Conservation (phyloP, 2,888 invertebrate species). For the Agonum fuliginosum region DNA sequence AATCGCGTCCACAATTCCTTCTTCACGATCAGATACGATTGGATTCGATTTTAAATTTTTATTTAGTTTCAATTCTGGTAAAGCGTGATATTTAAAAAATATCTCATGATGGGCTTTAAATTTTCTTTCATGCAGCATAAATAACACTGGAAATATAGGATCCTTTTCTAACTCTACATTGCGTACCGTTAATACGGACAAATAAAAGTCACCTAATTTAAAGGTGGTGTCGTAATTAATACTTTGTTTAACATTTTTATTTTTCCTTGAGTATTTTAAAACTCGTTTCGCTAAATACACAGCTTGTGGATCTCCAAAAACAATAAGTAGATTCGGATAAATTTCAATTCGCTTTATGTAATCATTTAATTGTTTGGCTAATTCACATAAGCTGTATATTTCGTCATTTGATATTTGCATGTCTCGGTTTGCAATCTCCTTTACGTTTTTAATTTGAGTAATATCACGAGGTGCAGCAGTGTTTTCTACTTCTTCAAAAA, state of each 20-base stretch:
- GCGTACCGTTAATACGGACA: background rate
- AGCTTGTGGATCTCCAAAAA: slow-evolving; percentile 1
- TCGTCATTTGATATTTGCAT: background rate
- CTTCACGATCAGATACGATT: background rate
- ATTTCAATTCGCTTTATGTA: background rate
- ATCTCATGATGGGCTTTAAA: background rate
- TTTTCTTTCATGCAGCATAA: background rate
- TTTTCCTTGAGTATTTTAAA: background rate
- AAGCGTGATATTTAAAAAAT: background rate
- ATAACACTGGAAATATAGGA: background rate
- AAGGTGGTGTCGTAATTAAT: background rate
- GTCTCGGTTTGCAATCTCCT: too few relatives aligned
- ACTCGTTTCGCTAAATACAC: background rate
- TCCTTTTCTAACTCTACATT: background rate
- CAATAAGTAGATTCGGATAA: background rate
- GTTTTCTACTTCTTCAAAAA: background rate
- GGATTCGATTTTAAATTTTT: background rate
- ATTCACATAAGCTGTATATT: background rate
- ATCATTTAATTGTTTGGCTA: background rate
- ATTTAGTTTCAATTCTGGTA: too few relatives aligned
- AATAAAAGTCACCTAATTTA: background rate
- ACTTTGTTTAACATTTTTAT: background rate
- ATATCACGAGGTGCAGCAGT: background rate
- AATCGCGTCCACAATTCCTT: background rate
- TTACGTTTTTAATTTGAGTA: background rate